Conservation (phyloP, 2,113 vertebrate species). For the Micronycteris hirsuta region DNA sequence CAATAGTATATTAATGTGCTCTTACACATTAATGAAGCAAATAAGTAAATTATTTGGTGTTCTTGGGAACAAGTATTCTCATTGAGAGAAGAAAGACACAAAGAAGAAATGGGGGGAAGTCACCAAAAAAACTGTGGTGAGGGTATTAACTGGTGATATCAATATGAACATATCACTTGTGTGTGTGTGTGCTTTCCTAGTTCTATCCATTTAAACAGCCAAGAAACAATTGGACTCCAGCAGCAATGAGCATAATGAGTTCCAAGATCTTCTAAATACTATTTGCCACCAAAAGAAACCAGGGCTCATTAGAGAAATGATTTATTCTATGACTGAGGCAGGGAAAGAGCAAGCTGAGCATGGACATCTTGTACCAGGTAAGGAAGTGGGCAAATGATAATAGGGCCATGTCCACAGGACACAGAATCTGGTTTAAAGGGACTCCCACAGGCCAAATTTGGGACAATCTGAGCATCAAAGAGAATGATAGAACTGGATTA, state of each 20-base stretch:
- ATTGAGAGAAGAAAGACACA: not conserved
- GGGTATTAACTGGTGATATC: not conserved
- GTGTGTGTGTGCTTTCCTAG: not conserved
- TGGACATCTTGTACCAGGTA: not conserved
- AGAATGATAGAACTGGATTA: not conserved
- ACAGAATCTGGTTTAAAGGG: not conserved
- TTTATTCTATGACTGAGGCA: not conserved
- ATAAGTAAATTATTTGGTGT: not conserved
- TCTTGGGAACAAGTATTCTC: not conserved
- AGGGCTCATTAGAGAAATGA: not conserved
- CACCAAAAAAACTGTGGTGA: not conserved
- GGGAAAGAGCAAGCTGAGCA: not conserved
- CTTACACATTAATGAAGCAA: not conserved
- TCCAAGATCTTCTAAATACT: constrained; percentile 9
- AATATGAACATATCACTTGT: not conserved
- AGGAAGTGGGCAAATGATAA: not conserved
- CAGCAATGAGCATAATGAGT: not conserved
- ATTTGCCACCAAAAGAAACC: not conserved
- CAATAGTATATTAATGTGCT: not conserved
- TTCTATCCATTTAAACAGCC: not conserved
- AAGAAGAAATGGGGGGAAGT: no score
- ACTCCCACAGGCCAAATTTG: not conserved
- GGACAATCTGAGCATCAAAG: not conserved
- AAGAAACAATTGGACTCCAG: not conserved
- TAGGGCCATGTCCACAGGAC: not conserved